Evolutionary conservation across 2,797 vertebrate species (phyloP).

Genomic region (Helarctos malayanus): DNA sequence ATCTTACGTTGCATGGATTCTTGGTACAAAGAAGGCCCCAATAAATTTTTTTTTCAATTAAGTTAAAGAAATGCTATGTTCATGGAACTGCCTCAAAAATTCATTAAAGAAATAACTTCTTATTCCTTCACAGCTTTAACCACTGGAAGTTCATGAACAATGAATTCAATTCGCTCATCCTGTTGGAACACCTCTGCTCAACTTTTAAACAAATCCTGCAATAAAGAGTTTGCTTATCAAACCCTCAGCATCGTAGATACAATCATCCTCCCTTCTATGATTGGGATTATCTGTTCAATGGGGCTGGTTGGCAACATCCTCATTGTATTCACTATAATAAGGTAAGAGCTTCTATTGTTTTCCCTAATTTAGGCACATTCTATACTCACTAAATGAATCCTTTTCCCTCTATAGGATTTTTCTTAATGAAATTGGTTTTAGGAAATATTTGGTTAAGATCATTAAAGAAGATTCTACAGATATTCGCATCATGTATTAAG

Average conservation of each 20-base stretch:
- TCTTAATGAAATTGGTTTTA: constrained; percentile 3
- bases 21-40: background rate
- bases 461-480: background rate
- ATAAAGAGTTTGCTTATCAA: constrained; percentile 71
- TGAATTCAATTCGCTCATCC: constrained; percentile 80
- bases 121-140: constrained; percentile 74
- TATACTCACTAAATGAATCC: background rate
- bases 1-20: background rate
- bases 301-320: constrained; percentile 87
- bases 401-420: constrained; percentile 18
- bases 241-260: constrained; percentile 83
- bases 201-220: constrained; percentile 79
- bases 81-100: background rate
- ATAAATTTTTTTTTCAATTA: constrained; percentile 32
- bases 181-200: constrained; percentile 78
- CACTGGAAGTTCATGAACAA: constrained; percentile 71
- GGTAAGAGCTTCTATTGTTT: constrained; percentile 61
- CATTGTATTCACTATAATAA: constrained; percentile 86
- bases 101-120: background rate
- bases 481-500: constrained; percentile 21
- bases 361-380: background rate
- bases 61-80: constrained; percentile 36
- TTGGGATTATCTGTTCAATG: constrained; percentile 86
- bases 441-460: constrained; percentile 47
- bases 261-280: constrained; percentile 86